Evolutionary conservation across 2,888 invertebrate genomes (phyloP), one percentile per base, ranked within the genome.

Genomic region (Aspidapion aeneum): DNA sequence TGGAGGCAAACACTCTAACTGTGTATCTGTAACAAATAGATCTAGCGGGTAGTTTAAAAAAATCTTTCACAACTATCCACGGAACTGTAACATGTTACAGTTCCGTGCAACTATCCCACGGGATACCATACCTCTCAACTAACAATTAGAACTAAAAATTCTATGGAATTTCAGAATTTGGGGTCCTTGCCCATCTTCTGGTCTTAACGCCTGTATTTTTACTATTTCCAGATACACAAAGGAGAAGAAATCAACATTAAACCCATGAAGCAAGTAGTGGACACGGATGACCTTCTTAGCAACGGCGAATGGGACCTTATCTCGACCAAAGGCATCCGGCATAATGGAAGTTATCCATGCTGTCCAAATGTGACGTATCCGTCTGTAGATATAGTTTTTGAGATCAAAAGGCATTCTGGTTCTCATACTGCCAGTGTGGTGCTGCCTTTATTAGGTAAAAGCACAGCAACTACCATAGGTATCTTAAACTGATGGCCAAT

Each of bases 341-440:
- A 82, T 49, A 72, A 80, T 1, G 85, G 84, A 1, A 80, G 80
- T 61, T 87, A 83, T 69, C 74, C 74, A 1, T 84, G 83, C 63
- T 84, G 83, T 66, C 83, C 84, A 0, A 86, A 87, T 69, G 82
- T 78, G 51, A 86, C 87, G 0, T 89, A 85, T 72, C 86, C 88
- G 0, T 84, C 84, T 73, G 72, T 89, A 52, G 80, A 82, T 64
- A 84, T 85, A 66, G 81, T 79, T 16, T 86, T 89, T 70, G 67
- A 77, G 2, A 73, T 90, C 64, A 82, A 83, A 72, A 82, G 90
- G 68, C 82, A 86, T 72, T 82, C 86, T 0, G 83, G 83, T 0
- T 81, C 84, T 0, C 82, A 85, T 17, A 83, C 84, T 1, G 84
- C 85, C 0, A 81, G 84, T 58, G 80, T 86, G 55, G 79, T 88